Base-by-base conservation (phyloP, 2,888 invertebrate genomes). In the Eupithecia dodoneata region DNA sequence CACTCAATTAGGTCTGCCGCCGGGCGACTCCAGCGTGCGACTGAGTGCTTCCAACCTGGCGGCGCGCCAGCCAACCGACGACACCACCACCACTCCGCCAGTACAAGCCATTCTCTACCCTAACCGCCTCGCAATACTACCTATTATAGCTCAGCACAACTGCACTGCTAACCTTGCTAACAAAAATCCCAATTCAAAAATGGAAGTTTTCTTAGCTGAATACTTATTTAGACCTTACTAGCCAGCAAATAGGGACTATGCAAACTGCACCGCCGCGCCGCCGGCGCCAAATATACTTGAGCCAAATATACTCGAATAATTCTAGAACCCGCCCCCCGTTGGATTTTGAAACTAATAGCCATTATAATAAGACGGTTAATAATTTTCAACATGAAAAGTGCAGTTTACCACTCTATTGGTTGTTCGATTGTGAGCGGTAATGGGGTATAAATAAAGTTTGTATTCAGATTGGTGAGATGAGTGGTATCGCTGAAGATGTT, bases 61-160 rank as follows among this genome's bases (percentile, higher is more conserved):
- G 73, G 69, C 59, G 30, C 70, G 76, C 79, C 79, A 79, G 52
- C 41, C 84, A 87, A 88, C 87, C 88, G 89, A 89, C 90, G 89
- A 90, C 85, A 88, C 83, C 80, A 85, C 55, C 45, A 76, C 72
- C 18, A 18, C 55, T 59, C 42, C 73, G 76, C 73, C 75, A 15
- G 47, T 45, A 73, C 55, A 65, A 47, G 70, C 76, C 71, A 70
- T 70, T 70, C 47, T 47, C 13, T 12, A 70, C 47, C 45, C 9
- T 47, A 70, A 70, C 30, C 12, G 10, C 70, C n/a, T 30, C 45
- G 47, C 18, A 45, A 70, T 49, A 63, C 63, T 4, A 63, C 2
- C 30, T 0, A 63, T 63, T 63, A 70, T 18, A 49, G 47, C 70
- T 47, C 70, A 70, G 5, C 45, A 45, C 30, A 4, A 18, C 47